Evolutionary conservation across 2,113 vertebrate genomes (phyloP).

Genomic region (Prinia subflava): DNA sequence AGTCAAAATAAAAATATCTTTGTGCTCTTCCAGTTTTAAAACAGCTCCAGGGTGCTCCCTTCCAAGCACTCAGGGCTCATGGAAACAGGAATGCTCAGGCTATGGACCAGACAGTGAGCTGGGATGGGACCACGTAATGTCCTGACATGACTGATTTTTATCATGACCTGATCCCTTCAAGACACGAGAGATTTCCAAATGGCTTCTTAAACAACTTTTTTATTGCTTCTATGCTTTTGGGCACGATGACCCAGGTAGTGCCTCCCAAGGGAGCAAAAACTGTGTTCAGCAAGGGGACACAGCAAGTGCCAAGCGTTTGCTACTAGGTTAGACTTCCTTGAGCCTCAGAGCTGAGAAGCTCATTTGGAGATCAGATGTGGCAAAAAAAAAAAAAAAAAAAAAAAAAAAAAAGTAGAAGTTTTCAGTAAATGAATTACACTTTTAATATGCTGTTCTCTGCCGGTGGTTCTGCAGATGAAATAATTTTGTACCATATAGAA

Average conservation of each 20-base stretch:
- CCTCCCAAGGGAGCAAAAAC: background rate
- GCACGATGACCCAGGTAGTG: background rate
- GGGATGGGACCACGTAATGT: background rate
- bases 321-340: background rate
- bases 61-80: background rate
- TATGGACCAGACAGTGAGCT: background rate
- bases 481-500: background rate
- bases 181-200: background rate
- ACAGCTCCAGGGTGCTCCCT: background rate
- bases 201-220: background rate
- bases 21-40: background rate
- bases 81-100: background rate
- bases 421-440: conserved; percentile 33
- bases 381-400: background rate
- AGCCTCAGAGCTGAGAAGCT: background rate
- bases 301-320: background rate
- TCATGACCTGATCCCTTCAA: background rate
- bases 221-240: background rate
- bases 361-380: background rate
- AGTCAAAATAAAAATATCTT: background rate
- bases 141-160: background rate
- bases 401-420: background rate
- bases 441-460: conserved; percentile 39
- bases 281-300: background rate
- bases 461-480: background rate